A percentile compares a stretch with the other conserved stretches of the same genome.
Conservation (phyloP, 2,888 invertebrate genomes). For the Perizoma affinitatum region DNA sequence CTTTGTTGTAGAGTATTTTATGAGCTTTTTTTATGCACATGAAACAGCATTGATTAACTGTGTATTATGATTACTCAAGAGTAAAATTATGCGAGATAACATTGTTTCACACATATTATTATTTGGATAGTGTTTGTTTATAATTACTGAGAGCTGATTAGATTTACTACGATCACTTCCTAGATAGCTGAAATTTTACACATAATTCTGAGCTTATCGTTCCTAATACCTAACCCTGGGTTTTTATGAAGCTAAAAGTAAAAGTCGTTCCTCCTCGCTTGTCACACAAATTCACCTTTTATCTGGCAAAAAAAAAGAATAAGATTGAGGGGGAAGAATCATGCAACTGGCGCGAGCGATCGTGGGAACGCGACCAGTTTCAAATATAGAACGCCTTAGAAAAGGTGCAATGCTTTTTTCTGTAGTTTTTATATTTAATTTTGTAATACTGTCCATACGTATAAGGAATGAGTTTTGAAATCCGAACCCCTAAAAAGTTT, state of each 20-base stretch:
- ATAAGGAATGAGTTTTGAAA: slow-evolving; percentile 67
- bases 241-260: slow-evolving; percentile 42
- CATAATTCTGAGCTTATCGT: slow-evolving; percentile 9
- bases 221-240: slow-evolving; percentile 14
- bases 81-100: slow-evolving; percentile 65
- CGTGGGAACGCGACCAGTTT: slow-evolving; percentile 82
- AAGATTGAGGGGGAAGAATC: slow-evolving; percentile 71
- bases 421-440: slow-evolving; percentile 63
- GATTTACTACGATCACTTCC: too few species aligned
- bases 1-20: neutral
- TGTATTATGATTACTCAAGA: slow-evolving; percentile 67
- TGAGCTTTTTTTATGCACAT: slow-evolving; percentile 58
- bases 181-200: too few species aligned
- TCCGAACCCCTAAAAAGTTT: slow-evolving; percentile 57
- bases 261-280: slow-evolving; percentile 55
- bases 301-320: slow-evolving; percentile 65
- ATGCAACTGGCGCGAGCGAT: slow-evolving; percentile 81
- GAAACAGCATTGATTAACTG: slow-evolving; percentile 66
- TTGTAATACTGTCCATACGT: slow-evolving; percentile 61
- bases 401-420: slow-evolving; percentile 81
- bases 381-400: slow-evolving; percentile 81
- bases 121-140: slow-evolving; percentile 51
- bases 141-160: slow-evolving; percentile 22
- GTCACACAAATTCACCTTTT: slow-evolving; percentile 68
- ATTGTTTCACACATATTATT: slow-evolving; percentile 54